Evolutionary conservation across 1,140 invertebrate species (phyloP), one percentile per base, ranked within the genome.

Genomic region (Charaxes varanes): DNA sequence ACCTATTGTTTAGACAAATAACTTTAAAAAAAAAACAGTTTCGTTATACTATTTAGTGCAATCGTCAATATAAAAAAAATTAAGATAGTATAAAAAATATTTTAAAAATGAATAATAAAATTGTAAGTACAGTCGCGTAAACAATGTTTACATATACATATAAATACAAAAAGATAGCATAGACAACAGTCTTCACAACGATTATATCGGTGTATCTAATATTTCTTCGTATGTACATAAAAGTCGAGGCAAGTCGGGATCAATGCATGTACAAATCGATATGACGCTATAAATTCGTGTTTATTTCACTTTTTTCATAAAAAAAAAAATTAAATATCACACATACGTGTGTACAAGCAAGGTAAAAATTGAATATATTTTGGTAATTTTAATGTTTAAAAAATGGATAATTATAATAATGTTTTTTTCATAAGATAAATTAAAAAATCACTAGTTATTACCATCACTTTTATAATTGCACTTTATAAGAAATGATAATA

Each of bases 221-320:
- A 45, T 21, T 31, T 41, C 16, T 22, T 23, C 16, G 1, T 31
- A 31, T 31, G 14, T 41, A 33, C 28, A 41, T 15, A 41, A 41
- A 24, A 24, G 28, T 31, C 16, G 38, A 35, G 33, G 32, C 41
- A 22, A 47, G 31, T 34, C 18, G 34, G 35, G 38, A 38, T 32
- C 28, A 26, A 6, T 18, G 15, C 14, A 15, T 41, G 35, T 61
- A 50, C 22, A 47, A 64, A 66, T 56, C 71, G 66, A 74, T 74
- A 74, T 74, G 66, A 71, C 38, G 60, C 53, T 58, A 50, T 73
- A 71, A 74, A 74, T 74, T 74, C 70, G 70, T 58, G 53, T 52
- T 49, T 53, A 53, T 38, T 35, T 26, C 48, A 53, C 36, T 49
- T 24, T 32, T 47, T 22, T 31, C 5, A 44, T 17, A 18, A 24